Conservation (phyloP, 1,140 invertebrate genomes). For the Pseudomyrmex gracilis region DNA sequence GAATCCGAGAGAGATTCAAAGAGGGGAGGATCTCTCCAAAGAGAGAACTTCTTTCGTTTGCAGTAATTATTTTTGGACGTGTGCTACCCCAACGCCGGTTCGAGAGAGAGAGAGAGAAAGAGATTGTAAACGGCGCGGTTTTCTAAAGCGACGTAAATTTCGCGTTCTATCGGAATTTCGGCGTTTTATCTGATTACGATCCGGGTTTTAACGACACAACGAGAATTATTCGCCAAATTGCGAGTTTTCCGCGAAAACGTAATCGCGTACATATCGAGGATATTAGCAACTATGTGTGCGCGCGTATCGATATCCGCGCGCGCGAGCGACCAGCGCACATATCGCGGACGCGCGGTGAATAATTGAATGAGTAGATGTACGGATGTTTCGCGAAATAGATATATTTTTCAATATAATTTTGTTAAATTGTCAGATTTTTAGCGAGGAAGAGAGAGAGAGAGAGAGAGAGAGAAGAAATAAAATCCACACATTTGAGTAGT, state of each 20-base stretch:
- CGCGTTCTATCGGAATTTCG: background rate
- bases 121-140: background rate
- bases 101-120: too few species aligned
- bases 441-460: too few species aligned
- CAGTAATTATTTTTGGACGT: constrained; percentile 22
- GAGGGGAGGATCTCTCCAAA: background rate
- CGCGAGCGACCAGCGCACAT: background rate
- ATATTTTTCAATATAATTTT: too few species aligned
- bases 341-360: background rate
- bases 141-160: constrained; percentile 2
- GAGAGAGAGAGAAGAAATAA: too few species aligned
- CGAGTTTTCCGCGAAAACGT: constrained; percentile 29
- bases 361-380: background rate
- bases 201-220: background rate
- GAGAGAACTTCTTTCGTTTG: constrained; percentile 8
- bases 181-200: background rate
- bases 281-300: background rate
- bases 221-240: constrained; percentile 43
- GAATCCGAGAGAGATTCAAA: constrained; percentile 6
- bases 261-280: background rate
- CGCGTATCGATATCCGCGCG: background rate
- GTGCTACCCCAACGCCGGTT: background rate
- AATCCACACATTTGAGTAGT: too few species aligned
- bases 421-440: too few species aligned
- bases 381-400: too few species aligned